phyloP scores from a whole-genome alignment of 2,797 vertebrate genomes.

The Somateria mollissima region DNA sequence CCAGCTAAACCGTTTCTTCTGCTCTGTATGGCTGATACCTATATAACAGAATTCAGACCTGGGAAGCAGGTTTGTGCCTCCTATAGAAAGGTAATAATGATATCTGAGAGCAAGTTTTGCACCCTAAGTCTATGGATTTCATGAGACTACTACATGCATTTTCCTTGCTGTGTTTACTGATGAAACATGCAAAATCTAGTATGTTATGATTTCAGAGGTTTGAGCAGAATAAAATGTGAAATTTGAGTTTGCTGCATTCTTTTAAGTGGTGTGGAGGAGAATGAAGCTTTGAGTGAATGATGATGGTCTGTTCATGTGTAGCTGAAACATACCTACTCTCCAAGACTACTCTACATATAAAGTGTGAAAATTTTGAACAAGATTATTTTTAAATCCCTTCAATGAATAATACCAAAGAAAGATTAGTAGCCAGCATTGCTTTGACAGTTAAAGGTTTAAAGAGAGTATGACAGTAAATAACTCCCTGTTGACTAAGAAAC shows the following conservation, averaged over 20 bases:
- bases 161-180: background rate
- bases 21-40: background rate
- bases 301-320: background rate
- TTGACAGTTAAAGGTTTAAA: background rate
- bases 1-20: background rate
- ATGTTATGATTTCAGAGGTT: background rate
- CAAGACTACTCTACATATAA: background rate
- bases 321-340: background rate
- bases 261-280: background rate
- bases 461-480: background rate
- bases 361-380: background rate
- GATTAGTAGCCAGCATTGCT: background rate
- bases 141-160: background rate
- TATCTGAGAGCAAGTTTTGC: background rate
- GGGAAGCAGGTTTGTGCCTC: background rate
- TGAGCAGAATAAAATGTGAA: background rate
- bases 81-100: background rate
- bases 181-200: background rate
- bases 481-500: background rate
- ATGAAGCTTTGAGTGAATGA: background rate
- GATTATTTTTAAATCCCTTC: background rate
- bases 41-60: background rate
- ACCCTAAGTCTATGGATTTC: background rate
- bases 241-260: background rate
- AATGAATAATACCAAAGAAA: background rate